These are phyloP conservation scores for Andrena haemorrhoa DNA, from an alignment of 2,888 invertebrate genomes.

Conservation along the genomic window DNA sequence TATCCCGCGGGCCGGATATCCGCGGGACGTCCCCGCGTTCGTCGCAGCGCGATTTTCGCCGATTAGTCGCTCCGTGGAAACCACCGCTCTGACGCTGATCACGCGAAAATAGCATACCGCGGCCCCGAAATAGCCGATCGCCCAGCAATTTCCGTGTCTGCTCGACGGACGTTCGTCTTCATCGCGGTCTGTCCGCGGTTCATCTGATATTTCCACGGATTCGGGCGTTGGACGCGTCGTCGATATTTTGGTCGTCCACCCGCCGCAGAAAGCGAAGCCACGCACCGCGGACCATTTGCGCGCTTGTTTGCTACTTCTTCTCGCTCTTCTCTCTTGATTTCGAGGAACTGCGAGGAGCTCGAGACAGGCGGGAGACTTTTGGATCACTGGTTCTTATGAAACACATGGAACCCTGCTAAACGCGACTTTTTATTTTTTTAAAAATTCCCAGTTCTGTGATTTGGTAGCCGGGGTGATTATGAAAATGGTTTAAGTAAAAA, in stretches of 20 bases:
- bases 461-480: too few relatives aligned
- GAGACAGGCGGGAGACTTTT: not conserved
- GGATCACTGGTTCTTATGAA: not conserved
- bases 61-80: constrained; percentile 47
- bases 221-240: constrained; percentile 32
- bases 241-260: constrained; percentile 46
- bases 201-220: constrained; percentile 52
- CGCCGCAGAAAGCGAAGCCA: not conserved
- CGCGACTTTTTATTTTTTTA: too few relatives aligned
- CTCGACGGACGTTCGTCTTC: constrained; percentile 5
- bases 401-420: too few relatives aligned
- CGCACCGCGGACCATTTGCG: not conserved
- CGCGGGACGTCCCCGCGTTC: not conserved
- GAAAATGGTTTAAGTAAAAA: too few relatives aligned
- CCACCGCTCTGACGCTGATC: constrained; percentile 52
- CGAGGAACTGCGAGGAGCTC: not conserved
- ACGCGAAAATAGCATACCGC: constrained; percentile 53
- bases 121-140: constrained; percentile 51
- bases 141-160: constrained; percentile 56
- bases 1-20: constrained; percentile 34
- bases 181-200: constrained; percentile 21
- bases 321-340: not conserved
- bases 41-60: constrained; percentile 29
- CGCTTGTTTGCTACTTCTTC: not conserved
- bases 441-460: too few relatives aligned